Evolutionary conservation across 1,140 invertebrate species (phyloP).

Genomic region (Drosophila cardini): DNA sequence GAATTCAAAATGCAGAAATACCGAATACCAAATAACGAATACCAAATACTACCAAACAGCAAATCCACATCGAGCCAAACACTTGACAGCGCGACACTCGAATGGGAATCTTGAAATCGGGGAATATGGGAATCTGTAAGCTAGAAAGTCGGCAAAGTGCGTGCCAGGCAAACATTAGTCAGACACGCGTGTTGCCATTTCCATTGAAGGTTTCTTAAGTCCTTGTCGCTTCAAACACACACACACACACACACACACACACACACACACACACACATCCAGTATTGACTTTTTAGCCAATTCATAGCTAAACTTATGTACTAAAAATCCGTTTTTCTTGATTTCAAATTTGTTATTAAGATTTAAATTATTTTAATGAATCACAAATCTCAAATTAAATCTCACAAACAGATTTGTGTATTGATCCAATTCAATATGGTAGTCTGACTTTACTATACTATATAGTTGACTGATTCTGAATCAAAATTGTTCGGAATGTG

Average conservation of each 20-base stretch:
- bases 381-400: too few species aligned
- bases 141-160: slow-evolving; percentile 28
- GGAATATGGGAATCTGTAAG: not conserved
- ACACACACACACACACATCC: not conserved
- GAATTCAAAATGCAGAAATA: slow-evolving; percentile 7
- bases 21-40: not conserved
- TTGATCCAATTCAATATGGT: too few species aligned
- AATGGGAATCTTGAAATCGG: not conserved
- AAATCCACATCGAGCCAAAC: not conserved
- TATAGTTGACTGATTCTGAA: too few species aligned
- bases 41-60: not conserved
- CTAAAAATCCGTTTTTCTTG: too few species aligned
- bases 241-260: not conserved
- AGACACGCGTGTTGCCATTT: slow-evolving; percentile 23
- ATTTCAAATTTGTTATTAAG: too few species aligned
- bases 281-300: too few species aligned
- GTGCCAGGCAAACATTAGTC: slow-evolving; percentile 46
- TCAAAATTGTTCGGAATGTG: too few species aligned
- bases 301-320: too few species aligned
- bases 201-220: slow-evolving; percentile 2
- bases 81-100: slow-evolving; percentile 8
- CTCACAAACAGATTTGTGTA: too few species aligned
- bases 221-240: slow-evolving; percentile 1
- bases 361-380: too few species aligned
- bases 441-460: too few species aligned